Evolutionary conservation across 2,797 vertebrate genomes (phyloP).

Genomic region (Oreonectes daqikongensis): DNA sequence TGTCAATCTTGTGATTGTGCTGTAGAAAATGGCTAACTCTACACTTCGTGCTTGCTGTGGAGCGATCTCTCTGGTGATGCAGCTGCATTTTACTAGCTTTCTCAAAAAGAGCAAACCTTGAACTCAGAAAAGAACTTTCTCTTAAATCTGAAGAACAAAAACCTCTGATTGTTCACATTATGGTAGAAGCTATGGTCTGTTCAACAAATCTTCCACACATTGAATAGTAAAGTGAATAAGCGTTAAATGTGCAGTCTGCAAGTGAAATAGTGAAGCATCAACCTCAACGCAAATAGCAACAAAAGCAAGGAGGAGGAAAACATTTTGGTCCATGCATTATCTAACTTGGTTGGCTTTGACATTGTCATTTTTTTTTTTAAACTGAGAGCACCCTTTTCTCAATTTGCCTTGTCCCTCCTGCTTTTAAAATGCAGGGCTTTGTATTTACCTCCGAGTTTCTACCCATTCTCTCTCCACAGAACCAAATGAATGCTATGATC

Average conservation of each 20-base stretch:
- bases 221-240: not conserved
- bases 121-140: not conserved
- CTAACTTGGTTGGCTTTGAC: conserved; percentile 65
- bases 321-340: conserved; percentile 92
- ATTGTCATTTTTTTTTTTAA: conserved; percentile 61
- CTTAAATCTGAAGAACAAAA: conserved; percentile 21
- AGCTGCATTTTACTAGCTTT: not conserved
- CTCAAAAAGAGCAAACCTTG: conserved; percentile 5
- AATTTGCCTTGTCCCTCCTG: conserved; percentile 42
- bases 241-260: conserved; percentile 31
- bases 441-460: conserved; percentile 55
- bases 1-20: conserved; percentile 42
- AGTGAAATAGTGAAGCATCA: conserved; percentile 36
- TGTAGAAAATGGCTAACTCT: not conserved
- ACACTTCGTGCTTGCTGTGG: conserved; percentile 6
- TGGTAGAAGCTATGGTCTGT: conserved; percentile 2
- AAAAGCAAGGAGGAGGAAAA: conserved; percentile 55
- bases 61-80: not conserved
- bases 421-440: not conserved
- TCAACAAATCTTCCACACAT: not conserved
- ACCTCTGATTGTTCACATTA: conserved; percentile 8
- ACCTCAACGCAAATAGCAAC: conserved; percentile 52
- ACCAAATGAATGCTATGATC: conserved; percentile 99
- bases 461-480: conserved; percentile 95
- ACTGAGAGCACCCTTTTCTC: conserved; percentile 63